A percentile compares a stretch with the other conserved stretches of the same genome.
Conservation (phyloP, 1,140 invertebrate species). For the Drosophila neocordata region DNA sequence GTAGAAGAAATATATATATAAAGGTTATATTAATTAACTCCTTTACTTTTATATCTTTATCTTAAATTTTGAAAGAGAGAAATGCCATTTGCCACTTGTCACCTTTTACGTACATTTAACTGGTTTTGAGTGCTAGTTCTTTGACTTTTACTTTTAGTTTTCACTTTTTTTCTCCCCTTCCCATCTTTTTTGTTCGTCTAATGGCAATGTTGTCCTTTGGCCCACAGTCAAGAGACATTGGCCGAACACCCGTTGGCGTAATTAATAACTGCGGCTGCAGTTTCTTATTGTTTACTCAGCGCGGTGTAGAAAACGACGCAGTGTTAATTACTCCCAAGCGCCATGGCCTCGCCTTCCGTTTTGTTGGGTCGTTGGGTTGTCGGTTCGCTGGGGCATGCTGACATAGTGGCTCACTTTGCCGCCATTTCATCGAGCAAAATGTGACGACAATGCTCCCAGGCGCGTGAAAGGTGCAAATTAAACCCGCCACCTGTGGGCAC, state of each 20-base stretch:
- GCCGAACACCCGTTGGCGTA: constrained; percentile 49
- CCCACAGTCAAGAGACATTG: constrained; percentile 17
- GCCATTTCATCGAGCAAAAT: background rate
- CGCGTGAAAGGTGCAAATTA: constrained; percentile 66
- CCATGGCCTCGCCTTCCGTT: background rate
- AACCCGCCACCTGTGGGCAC: constrained; percentile 67
- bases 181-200: background rate
- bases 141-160: constrained; percentile 6
- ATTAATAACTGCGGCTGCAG: constrained; percentile 69
- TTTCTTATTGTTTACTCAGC: constrained; percentile 64
- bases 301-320: constrained; percentile 53
- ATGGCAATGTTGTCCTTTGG: background rate
- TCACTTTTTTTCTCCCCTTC: background rate
- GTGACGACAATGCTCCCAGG: constrained; percentile 45
- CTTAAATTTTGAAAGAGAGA: background rate
- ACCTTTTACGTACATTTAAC: background rate
- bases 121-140: background rate
- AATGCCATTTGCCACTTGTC: background rate
- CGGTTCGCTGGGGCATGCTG: constrained; percentile 37
- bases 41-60: too few species aligned
- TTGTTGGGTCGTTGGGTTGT: background rate
- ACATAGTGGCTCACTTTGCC: constrained; percentile 75
- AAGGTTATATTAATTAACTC: too few species aligned
- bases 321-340: constrained; percentile 75
- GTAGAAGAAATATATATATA: too few species aligned